phyloP scores from a whole-genome alignment of 2,888 invertebrate genomes.

The Rhorus exstirpatorius region DNA sequence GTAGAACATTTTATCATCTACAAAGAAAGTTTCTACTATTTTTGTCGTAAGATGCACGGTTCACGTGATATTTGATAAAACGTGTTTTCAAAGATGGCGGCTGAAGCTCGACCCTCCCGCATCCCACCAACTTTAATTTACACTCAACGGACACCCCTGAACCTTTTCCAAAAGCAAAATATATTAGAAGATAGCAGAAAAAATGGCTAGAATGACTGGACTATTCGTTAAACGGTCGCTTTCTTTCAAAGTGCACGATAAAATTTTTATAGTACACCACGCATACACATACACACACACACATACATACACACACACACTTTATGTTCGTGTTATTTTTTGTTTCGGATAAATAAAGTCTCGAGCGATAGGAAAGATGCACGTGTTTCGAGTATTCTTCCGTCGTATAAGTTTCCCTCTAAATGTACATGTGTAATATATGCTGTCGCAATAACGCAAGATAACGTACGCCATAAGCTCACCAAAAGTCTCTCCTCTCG shows the following conservation, averaged over 20 bases:
- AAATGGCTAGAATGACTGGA: too few relatives aligned
- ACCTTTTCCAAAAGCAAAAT: too few relatives aligned
- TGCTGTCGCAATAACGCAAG: conserved; percentile 59
- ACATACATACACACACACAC: too few relatives aligned
- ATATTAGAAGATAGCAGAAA: too few relatives aligned
- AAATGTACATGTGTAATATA: conserved; percentile 3
- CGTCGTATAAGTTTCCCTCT: conserved; percentile 20
- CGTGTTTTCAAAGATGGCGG: too few relatives aligned
- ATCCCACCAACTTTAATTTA: too few relatives aligned
- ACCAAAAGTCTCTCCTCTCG: conserved; percentile 60
- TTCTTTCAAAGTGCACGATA: conserved; percentile 41
- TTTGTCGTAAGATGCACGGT: too few relatives aligned
- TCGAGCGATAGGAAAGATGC: conserved; percentile 23
- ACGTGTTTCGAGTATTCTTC: conserved; percentile 46
- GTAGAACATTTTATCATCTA: too few relatives aligned
- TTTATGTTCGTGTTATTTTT: background rate
- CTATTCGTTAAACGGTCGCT: conserved; percentile 73
- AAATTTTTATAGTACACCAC: conserved; percentile 21
- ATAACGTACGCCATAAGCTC: conserved; percentile 63
- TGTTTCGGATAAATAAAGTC: conserved; percentile 50
- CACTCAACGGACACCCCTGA: too few relatives aligned
- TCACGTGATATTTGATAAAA: too few relatives aligned
- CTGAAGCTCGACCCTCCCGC: too few relatives aligned
- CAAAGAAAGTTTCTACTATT: too few relatives aligned
- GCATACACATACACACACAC: background rate